phyloP scores from a whole-genome alignment of 2,113 vertebrate species.

The Centropus unirufus region DNA sequence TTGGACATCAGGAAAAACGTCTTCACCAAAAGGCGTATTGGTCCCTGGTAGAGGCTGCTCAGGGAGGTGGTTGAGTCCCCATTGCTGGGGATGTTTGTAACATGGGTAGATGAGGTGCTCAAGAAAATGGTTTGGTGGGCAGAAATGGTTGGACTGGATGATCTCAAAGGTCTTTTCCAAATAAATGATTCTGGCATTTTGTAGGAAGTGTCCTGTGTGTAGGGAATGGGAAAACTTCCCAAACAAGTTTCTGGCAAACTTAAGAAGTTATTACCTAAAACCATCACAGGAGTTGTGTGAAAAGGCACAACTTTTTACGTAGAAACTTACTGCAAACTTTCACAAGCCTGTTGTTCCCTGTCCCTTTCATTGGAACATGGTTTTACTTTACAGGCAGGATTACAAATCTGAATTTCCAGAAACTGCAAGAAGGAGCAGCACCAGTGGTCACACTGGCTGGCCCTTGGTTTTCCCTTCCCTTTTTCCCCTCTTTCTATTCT shows the following conservation, averaged over 20 bases:
- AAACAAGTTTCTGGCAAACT: not conserved
- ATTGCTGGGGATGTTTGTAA: no score
- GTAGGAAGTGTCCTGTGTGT: not conserved
- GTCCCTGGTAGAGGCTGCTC: no score
- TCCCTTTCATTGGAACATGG: not conserved
- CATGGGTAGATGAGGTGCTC: no score
- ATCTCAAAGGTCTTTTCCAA: no score
- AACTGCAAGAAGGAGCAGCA: not conserved
- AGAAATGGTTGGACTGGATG: no score
- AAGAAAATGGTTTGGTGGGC: no score
- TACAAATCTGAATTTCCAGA: not conserved
- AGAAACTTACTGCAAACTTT: not conserved
- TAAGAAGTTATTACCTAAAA: not conserved
- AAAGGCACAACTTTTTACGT: not conserved
- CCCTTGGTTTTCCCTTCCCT: no score
- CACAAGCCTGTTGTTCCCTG: not conserved
- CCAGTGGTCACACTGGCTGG: not conserved
- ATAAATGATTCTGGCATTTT: no score
- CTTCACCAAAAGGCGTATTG: no score
- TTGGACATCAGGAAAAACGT: no score
- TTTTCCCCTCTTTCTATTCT: not conserved
- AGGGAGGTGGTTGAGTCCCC: no score
- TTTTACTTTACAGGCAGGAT: not conserved
- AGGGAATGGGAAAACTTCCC: not conserved
- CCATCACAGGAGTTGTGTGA: not conserved